phyloP scores from a whole-genome alignment of 37 sponge, comb jelly and placozoan genomes.

The Agelas oroides region DNA sequence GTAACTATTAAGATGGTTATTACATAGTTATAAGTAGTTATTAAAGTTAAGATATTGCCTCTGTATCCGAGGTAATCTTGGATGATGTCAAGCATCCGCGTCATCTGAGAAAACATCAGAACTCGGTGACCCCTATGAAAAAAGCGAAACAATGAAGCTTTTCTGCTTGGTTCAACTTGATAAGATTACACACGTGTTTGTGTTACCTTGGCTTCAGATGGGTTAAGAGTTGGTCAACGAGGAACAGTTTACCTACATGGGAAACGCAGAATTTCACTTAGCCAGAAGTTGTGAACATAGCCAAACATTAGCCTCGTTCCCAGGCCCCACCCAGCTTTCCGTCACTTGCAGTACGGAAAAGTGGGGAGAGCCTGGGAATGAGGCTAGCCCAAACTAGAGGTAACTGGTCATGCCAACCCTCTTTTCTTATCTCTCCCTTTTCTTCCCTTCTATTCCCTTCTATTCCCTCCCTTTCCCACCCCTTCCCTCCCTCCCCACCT shows the following conservation, averaged over 20 bases:
- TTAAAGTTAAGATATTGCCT: constrained; percentile 32
- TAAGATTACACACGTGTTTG: no score
- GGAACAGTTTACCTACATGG: constrained; percentile 64
- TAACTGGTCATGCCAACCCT: no score
- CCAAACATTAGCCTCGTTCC: neutral
- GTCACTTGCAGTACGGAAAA: no score
- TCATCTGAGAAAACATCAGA: constrained; percentile 94
- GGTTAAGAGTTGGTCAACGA: constrained; percentile 71
- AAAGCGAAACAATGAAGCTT: no score
- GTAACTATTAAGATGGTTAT: no score
- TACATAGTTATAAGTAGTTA: neutral
- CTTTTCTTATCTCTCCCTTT: no score
- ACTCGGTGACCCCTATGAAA: constrained; percentile 81
- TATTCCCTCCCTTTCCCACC: no score
- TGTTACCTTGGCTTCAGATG: constrained; percentile 58
- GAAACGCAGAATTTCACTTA: no score
- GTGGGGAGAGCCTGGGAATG: no score
- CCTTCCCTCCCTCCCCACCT: no score
- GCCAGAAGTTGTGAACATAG: neutral
- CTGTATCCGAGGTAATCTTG: constrained; percentile 89
- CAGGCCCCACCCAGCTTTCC: neutral
- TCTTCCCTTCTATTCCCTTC: no score
- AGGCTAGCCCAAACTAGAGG: no score
- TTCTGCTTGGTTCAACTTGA: neutral
- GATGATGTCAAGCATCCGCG: constrained; percentile 87